These are phyloP conservation scores for Canis aureus DNA, from an alignment of 2,113 vertebrate species.

Conservation along the genomic window DNA sequence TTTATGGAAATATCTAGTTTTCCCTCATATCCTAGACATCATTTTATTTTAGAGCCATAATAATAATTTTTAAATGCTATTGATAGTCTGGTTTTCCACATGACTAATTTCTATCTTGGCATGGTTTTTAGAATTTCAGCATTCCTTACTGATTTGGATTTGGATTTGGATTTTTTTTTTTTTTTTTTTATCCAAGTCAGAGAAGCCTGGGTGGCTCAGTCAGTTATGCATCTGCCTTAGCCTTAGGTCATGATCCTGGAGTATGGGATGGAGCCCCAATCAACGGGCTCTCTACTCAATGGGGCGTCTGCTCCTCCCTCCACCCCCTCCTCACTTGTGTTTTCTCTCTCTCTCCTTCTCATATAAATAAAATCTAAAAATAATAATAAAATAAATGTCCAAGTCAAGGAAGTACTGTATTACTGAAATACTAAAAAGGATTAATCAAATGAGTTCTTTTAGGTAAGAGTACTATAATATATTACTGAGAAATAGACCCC, in stretches of 20 bases:
- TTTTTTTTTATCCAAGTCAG: background rate
- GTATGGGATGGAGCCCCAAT: background rate
- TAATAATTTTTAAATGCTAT: conserved; percentile 49
- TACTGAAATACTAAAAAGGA: background rate
- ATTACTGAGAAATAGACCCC: background rate
- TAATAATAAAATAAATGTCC: background rate
- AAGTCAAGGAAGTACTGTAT: background rate
- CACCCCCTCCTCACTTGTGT: background rate
- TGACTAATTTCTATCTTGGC: background rate
- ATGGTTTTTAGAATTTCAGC: background rate
- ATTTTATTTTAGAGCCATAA: conserved; percentile 42
- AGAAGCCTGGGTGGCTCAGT: background rate
- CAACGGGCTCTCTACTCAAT: background rate
- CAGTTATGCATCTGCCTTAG: background rate
- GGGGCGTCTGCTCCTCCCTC: background rate
- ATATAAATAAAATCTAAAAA: background rate
- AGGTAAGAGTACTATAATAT: background rate
- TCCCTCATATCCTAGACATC: background rate
- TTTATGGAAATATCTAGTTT: conserved; percentile 18
- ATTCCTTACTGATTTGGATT: background rate
- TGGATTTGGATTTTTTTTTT: background rate
- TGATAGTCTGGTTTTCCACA: background rate
- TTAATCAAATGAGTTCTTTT: conserved; percentile 22
- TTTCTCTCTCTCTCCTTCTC: background rate
- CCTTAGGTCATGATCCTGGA: background rate